Evolutionary conservation across 1,140 invertebrate species (phyloP).

Genomic region (Holcopasites calliopsidis): DNA sequence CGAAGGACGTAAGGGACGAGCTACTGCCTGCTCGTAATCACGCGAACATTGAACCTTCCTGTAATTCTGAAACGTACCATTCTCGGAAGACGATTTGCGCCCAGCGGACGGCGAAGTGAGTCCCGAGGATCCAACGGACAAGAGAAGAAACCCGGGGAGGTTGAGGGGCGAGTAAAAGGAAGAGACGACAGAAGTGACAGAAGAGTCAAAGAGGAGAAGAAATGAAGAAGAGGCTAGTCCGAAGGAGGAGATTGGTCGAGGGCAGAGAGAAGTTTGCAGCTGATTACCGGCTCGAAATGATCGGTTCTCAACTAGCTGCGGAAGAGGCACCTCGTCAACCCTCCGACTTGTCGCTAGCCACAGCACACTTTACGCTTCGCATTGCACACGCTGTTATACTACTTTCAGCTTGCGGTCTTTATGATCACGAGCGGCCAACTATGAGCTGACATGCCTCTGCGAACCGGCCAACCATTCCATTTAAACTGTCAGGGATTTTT

Average conservation of each 20-base stretch:
- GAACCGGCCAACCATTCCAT: conserved; percentile 44
- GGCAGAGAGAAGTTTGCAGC: conserved; percentile 41
- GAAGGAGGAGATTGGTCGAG: conserved; percentile 1
- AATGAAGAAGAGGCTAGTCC: background rate
- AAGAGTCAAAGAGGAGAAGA: conserved; percentile 4
- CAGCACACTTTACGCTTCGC: background rate
- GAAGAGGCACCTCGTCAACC: conserved; percentile 53
- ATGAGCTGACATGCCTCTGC: conserved; percentile 46
- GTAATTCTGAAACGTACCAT: conserved; percentile 63
- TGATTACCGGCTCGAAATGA: conserved; percentile 69
- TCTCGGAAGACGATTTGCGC: conserved; percentile 73
- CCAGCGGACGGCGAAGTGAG: conserved; percentile 49
- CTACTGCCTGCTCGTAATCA: conserved; percentile 51
- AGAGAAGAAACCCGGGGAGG: conserved; percentile 5
- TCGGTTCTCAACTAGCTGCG: conserved; percentile 58
- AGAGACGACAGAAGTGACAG: background rate
- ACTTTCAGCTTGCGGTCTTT: conserved; percentile 46
- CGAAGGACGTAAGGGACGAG: conserved; percentile 40
- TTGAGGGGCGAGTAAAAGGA: background rate
- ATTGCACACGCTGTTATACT: background rate
- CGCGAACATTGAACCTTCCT: conserved; percentile 57
- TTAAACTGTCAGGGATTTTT: conserved; percentile 38
- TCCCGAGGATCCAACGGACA: conserved; percentile 37
- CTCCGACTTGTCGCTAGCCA: conserved; percentile 46
- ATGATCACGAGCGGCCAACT: conserved; percentile 49